These are phyloP conservation scores for Drosophila merina DNA, from an alignment of 2,888 invertebrate genomes.

Conservation along the genomic window DNA sequence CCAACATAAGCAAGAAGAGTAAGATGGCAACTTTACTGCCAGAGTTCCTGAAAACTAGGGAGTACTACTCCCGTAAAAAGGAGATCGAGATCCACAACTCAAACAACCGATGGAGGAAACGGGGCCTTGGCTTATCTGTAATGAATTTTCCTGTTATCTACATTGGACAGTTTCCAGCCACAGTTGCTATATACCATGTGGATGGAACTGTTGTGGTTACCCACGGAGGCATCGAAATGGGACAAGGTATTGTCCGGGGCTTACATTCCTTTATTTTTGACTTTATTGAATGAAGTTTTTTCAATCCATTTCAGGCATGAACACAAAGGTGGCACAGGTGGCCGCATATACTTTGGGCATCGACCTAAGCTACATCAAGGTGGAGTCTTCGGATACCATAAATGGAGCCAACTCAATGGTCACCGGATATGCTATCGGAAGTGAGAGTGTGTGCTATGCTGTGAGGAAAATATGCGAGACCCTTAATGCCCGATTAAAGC, in stretches of 20 bases:
- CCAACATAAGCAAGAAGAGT: slow-evolving; percentile 84
- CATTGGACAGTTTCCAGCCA: slow-evolving; percentile 85
- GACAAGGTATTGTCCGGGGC: slow-evolving; percentile 87
- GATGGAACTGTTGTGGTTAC: slow-evolving; percentile 89
- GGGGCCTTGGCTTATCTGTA: slow-evolving; percentile 88
- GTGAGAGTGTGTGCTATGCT: slow-evolving; percentile 87
- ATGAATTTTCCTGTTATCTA: slow-evolving; percentile 87
- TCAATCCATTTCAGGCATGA: slow-evolving; percentile 60
- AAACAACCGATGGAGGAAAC: slow-evolving; percentile 92
- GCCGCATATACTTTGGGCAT: slow-evolving; percentile 90
- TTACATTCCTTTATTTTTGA: background rate
- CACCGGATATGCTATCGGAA: slow-evolving; percentile 89
- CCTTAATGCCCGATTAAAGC: slow-evolving; percentile 86
- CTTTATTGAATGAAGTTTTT: background rate
- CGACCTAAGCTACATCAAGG: slow-evolving; percentile 85
- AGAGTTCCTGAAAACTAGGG: slow-evolving; percentile 85
- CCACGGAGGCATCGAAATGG: slow-evolving; percentile 91
- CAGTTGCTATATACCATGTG: slow-evolving; percentile 88
- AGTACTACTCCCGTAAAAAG: slow-evolving; percentile 86
- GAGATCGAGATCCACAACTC: slow-evolving; percentile 87
- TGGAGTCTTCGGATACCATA: slow-evolving; percentile 88
- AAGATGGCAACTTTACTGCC: slow-evolving; percentile 84
- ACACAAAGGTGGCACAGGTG: slow-evolving; percentile 90
- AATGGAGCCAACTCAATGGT: slow-evolving; percentile 88
- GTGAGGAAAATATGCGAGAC: slow-evolving; percentile 88